Percentiles rank a stretch among this genome's conserved stretches.
phyloP scores from a whole-genome alignment of 2,888 invertebrate genomes.

The Eubasilissa splendida region DNA sequence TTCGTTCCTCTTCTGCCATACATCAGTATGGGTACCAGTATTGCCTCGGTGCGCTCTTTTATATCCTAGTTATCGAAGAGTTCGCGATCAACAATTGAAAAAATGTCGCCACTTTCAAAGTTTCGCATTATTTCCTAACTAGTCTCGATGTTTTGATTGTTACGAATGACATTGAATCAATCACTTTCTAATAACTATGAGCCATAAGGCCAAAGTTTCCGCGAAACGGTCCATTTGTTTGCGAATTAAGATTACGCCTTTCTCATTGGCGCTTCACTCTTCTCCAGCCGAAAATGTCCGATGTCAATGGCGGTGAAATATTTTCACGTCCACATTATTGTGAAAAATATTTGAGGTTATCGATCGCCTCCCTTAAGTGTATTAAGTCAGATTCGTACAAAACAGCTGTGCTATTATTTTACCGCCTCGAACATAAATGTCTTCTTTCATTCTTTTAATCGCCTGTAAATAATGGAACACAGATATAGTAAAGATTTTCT shows the following conservation, averaged over 20 bases:
- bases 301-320: not conserved
- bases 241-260: slow-evolving; percentile 1
- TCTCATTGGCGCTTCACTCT: not conserved
- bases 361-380: not conserved
- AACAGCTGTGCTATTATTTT: too few species aligned
- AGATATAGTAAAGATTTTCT: too few species aligned
- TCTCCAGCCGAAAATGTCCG: not conserved
- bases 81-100: not conserved
- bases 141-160: slow-evolving; percentile 1
- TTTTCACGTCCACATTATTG: not conserved
- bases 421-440: not conserved
- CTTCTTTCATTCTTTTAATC: too few species aligned
- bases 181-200: not conserved
- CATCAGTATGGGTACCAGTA: too few species aligned
- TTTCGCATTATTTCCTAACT: not conserved
- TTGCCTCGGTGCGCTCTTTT: too few species aligned
- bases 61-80: too few species aligned
- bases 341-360: not conserved
- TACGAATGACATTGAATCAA: slow-evolving; percentile 4
- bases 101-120: not conserved
- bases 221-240: not conserved
- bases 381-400: too few species aligned
- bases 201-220: not conserved
- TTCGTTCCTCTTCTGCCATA: too few species aligned
- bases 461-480: too few species aligned